Percentiles rank a stretch among this genome's conserved stretches.
phyloP scores from a whole-genome alignment of 2,113 vertebrate species.

The Lucifuga dentata region DNA sequence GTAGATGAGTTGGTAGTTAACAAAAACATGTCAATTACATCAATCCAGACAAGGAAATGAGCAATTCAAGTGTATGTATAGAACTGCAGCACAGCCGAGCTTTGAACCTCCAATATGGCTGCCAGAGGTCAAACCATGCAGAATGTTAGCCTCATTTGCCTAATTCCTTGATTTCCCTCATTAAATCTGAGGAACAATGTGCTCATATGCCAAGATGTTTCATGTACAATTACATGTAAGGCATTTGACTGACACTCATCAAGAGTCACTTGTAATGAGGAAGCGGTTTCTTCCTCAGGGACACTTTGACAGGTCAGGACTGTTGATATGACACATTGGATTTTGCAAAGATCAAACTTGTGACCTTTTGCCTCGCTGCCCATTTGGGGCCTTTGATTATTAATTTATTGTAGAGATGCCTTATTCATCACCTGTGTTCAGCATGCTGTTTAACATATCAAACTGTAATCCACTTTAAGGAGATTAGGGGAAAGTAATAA shows the following conservation, averaged over 20 bases:
- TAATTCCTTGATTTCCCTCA: background rate
- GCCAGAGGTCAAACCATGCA: background rate
- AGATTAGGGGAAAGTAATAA: background rate
- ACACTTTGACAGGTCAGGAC: background rate
- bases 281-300: background rate
- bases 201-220: background rate
- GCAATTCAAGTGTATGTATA: background rate
- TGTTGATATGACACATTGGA: conserved; percentile 10
- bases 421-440: background rate
- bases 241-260: background rate
- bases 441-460: background rate
- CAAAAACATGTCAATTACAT: too few species aligned
- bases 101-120: background rate
- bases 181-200: conserved; percentile 5
- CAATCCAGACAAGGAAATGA: background rate
- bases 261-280: background rate
- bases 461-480: background rate
- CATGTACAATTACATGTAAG: background rate
- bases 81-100: background rate
- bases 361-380: too few species aligned
- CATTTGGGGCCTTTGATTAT: too few species aligned
- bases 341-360: too few species aligned
- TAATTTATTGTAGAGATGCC: background rate
- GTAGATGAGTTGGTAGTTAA: too few species aligned
- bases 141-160: background rate